phyloP scores from a whole-genome alignment of 2,113 vertebrate genomes.

The Toxotes chatareus region DNA sequence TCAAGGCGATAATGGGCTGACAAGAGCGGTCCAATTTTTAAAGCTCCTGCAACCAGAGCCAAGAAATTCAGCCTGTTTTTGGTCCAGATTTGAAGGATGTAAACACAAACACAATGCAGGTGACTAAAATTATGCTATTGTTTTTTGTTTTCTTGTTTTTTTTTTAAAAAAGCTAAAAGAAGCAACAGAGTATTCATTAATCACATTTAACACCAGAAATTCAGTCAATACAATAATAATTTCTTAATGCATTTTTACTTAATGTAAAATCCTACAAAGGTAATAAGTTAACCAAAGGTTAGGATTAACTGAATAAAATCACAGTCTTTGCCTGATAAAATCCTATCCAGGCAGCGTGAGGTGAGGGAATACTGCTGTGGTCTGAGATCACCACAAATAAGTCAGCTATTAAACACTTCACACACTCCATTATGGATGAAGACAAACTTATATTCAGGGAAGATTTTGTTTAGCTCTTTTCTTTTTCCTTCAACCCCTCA shows the following conservation, averaged over 20 bases:
- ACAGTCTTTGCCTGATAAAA: not conserved
- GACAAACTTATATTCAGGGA: slow-evolving; percentile 23
- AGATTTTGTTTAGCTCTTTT: slow-evolving; percentile 27
- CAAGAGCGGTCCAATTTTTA: not conserved
- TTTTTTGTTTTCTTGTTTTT: no score
- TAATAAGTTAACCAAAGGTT: not conserved
- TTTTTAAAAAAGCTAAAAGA: no score
- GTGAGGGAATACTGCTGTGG: slow-evolving; percentile 8
- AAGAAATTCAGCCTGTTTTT: not conserved
- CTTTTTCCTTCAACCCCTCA: not conserved
- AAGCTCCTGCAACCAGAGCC: not conserved
- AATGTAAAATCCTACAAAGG: not conserved
- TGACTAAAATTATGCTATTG: not conserved
- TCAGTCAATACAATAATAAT: not conserved
- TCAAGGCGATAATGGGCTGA: no score
- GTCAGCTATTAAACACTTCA: slow-evolving; percentile 33
- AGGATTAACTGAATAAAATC: not conserved
- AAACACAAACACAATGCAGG: no score
- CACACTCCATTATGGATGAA: slow-evolving; percentile 8
- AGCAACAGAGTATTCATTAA: not conserved
- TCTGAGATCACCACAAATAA: slow-evolving; percentile 34
- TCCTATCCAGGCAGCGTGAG: not conserved
- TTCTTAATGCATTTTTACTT: not conserved
- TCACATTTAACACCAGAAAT: not conserved
- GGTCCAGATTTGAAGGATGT: not conserved